A percentile compares a stretch with the other conserved stretches of the same genome.
Conservation (phyloP, 1,140 invertebrate genomes). For the Aporrectodea caliginosa region DNA sequence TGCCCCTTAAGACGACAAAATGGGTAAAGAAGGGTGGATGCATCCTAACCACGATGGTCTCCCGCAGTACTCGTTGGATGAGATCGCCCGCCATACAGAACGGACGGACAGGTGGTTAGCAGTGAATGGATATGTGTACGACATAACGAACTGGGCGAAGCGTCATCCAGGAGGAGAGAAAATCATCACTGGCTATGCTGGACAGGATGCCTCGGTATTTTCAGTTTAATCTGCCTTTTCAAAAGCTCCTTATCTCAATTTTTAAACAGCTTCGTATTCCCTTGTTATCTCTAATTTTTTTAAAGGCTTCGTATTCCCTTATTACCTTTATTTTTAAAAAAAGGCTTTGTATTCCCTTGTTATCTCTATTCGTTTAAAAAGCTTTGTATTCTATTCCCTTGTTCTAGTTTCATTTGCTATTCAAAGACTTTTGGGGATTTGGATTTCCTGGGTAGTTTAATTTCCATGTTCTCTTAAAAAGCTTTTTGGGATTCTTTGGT, state of each 20-base stretch:
- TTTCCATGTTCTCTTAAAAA: too few relatives aligned
- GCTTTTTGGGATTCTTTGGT: too few relatives aligned
- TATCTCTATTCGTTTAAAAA: not conserved
- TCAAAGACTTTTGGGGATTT: too few relatives aligned
- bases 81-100: slow-evolving; percentile 44
- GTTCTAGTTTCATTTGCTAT: too few relatives aligned
- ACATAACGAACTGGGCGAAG: slow-evolving; percentile 49
- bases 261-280: not conserved
- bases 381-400: too few relatives aligned
- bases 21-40: slow-evolving; percentile 21
- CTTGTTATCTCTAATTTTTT: not conserved
- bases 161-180: slow-evolving; percentile 52
- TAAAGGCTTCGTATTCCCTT: not conserved
- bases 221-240: too few relatives aligned
- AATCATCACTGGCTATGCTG: slow-evolving; percentile 49
- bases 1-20: too few relatives aligned
- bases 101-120: slow-evolving; percentile 49
- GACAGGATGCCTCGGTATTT: slow-evolving; percentile 53
- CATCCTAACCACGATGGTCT: slow-evolving; percentile 8
- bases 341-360: not conserved
- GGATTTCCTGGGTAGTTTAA: too few relatives aligned
- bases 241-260: too few relatives aligned
- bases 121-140: slow-evolving; percentile 49
- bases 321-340: not conserved
- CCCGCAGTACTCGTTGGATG: slow-evolving; percentile 39